Evolutionary conservation across 2,888 invertebrate genomes (phyloP).

Genomic region (Noctua fimbriata): DNA sequence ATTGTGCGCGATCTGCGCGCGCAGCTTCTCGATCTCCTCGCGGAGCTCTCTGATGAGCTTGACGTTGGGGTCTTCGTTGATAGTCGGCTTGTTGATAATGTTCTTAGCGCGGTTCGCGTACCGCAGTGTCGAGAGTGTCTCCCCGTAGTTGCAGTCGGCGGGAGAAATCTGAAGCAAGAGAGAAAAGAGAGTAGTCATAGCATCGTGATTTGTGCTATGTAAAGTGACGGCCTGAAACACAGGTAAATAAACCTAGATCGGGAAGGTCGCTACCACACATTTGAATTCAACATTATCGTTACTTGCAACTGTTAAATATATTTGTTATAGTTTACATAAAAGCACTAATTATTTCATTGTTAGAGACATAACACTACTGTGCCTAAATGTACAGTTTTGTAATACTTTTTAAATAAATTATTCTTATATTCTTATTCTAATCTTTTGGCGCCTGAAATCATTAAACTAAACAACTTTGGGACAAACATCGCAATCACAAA

Average conservation of each 20-base stretch:
- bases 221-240: no score
- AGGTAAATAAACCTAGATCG: no score
- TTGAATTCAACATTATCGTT: no score
- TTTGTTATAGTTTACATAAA: no score
- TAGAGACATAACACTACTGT: no score
- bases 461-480: neutral
- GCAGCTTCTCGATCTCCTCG: conserved; percentile 95
- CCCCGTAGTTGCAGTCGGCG: conserved; percentile 96
- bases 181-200: neutral
- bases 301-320: no score
- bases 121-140: conserved; percentile 95
- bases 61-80: conserved; percentile 97
- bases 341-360: no score
- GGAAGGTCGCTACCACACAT: no score
- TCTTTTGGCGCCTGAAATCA: neutral
- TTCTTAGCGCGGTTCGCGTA: conserved; percentile 97
- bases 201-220: neutral
- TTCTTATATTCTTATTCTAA: no score
- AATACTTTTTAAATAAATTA: no score
- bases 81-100: conserved; percentile 97
- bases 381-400: no score
- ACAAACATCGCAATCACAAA: no score
- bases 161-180: conserved; percentile 90
- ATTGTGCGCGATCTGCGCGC: conserved; percentile 93
- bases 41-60: conserved; percentile 96